Conservation (phyloP, 2,888 invertebrate genomes). For the Ypsolopha scabrella region DNA sequence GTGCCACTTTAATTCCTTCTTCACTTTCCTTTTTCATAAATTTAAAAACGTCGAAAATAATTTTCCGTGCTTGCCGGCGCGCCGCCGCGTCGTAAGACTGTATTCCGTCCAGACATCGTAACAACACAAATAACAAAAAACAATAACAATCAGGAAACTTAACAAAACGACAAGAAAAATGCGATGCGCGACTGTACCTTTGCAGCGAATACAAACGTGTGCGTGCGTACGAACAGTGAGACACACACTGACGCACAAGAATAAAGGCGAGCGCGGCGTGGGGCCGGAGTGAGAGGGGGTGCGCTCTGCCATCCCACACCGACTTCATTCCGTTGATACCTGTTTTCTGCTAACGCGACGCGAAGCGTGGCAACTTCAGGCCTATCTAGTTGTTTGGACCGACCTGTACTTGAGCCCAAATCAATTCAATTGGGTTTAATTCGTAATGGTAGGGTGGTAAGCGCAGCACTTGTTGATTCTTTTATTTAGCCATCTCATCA, state of each 20-base stretch:
- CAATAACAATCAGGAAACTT: too few species aligned
- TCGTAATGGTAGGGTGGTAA: too few species aligned
- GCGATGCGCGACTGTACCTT: not conserved
- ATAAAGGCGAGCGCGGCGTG: too few species aligned
- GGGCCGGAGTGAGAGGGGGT: too few species aligned
- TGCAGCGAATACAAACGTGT: not conserved
- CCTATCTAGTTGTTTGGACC: too few species aligned
- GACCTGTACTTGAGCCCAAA: constrained; percentile 4
- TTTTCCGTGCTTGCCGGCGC: not conserved
- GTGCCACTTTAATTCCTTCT: not conserved
- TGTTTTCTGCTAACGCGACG: too few species aligned
- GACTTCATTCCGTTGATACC: too few species aligned
- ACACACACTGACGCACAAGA: not conserved
- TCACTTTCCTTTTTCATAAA: not conserved
- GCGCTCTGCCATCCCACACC: too few species aligned
- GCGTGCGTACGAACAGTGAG: not conserved
- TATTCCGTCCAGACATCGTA: not conserved
- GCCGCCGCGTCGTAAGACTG: not conserved
- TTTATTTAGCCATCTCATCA: not conserved
- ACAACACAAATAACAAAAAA: too few species aligned
- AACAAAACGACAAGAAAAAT: too few species aligned
- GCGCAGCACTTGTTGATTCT: not conserved
- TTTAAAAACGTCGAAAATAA: not conserved
- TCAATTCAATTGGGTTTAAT: constrained; percentile 3
- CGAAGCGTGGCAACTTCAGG: too few species aligned